Evolutionary conservation across 1,140 invertebrate species (phyloP), one percentile per base, ranked within the genome.

Genomic region (Drosophila mayri): DNA sequence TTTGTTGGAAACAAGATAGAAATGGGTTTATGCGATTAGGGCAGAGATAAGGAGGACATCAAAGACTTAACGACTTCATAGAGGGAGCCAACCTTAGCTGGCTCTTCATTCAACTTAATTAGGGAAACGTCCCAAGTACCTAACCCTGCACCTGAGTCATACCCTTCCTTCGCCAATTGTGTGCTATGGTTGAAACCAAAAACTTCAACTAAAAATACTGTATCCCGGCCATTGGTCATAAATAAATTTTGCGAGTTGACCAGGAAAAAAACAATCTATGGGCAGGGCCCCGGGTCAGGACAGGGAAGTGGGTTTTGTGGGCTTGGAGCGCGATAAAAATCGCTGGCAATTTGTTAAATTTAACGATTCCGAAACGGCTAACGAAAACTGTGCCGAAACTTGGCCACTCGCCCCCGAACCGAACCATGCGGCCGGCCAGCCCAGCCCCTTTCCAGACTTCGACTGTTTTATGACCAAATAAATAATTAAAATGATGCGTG

Each of bases 401-500:
- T 72, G 78, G 54, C 49, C 73, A 68, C 68, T 57, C 60, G 57
- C 76, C 67, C 50, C 41, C 57, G 18, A 22, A 14, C 44, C 43
- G 11, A 44, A 35, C 25, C 12, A 28, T 7, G 8, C 14, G 22
- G 8, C 14, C 16, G 25, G 14, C 46, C 28, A 18, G 41, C 40
- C 57, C 41, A 28, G 32, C 59, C 62, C 65, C 76, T 59, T 47
- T 76, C 70, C 54, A 64, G 40, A 65, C 66, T 90, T 85, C 72
- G 85, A 79, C 75, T 84, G 68, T 81, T 90, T 90, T 90, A 90
- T 90, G 85, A 30, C 71, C 81, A 90, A 90, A 90, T 90, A 90
- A 90, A 90, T 90, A 90, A 90, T 90, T 90, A 90, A 90, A 90
- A 90, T 90, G 85, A 90, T 90, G 85, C 86, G 85, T 90, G 85